Base-by-base conservation (phyloP, 2,888 invertebrate genomes). In the Cataglyphis cursor region DNA sequence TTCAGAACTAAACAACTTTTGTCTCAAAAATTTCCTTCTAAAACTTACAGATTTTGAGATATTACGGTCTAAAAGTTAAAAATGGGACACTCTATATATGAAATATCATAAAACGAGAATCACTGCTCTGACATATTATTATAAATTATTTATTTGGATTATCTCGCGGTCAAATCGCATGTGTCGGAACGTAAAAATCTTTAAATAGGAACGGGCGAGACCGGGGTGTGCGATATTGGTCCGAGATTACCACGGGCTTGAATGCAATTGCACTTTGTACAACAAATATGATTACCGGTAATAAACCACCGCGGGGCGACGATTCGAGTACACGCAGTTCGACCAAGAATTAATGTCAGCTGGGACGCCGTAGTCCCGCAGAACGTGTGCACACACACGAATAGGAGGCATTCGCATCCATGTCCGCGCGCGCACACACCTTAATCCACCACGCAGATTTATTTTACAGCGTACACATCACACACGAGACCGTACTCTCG, bases 381-480 rank as follows among this genome's bases (percentile, higher is more conserved):
- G 9, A 9, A 38, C 31, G 57, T 24, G 21, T 41, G 41, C 41
- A 21, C 51, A 75, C 41, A 48, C 38, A 28, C 12, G 12, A 2
- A 12, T 3, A 38, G 10, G 68, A 66, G 9, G 4, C 28, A 31
- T n/a, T 51, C 28, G 28, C 9, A 41, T 18, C 35, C 54, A 57
- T 51, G 24, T 28, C 21, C 48, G n/a, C 21, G 6, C 28, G 31
- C 72, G 38, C 87, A 65, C 88, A 82, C 78, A 66, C 72, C 78
- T 86, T 92, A 91, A 93, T 93, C 91, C 92, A 84, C 75, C 86
- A 80, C 76, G 85, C 89, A 90, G 91, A 93, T 93, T 93, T 93
- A 93, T 93, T 93, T 92, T 90, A 92, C 89, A 91, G 86, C 89
- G 90, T 89, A 89, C 91, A 91, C 91, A 91, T 91, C 91, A 90